Conservation (phyloP, 2,888 invertebrate species). For the Ashinkailepas kermadecensis region DNA sequence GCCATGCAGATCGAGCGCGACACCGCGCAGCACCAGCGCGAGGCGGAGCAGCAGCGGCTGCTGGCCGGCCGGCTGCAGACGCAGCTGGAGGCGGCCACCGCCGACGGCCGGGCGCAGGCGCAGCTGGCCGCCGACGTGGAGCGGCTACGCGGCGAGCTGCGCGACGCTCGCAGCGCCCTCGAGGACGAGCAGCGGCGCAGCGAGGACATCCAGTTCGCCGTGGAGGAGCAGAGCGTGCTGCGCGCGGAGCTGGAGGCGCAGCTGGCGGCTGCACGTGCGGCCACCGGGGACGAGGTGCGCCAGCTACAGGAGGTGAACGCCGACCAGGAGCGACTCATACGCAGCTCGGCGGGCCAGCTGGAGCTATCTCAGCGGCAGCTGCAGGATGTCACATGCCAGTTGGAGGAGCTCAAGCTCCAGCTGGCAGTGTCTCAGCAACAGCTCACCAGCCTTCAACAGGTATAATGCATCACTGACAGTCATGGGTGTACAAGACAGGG, state of each 20-base stretch:
- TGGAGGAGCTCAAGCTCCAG: neutral
- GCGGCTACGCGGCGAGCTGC: no score
- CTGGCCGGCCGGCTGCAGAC: neutral
- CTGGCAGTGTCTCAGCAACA: neutral
- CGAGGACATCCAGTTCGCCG: constrained; percentile 82
- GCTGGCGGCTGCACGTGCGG: neutral
- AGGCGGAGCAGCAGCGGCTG: constrained; percentile 4
- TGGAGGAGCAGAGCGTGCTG: constrained; percentile 80
- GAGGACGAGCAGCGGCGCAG: constrained; percentile 72
- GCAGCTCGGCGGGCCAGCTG: neutral
- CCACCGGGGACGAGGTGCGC: no score
- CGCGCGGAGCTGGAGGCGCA: constrained; percentile 80
- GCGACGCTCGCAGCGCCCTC: constrained; percentile 39
- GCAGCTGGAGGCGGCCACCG: neutral
- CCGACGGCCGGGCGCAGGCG: neutral
- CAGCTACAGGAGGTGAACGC: neutral
- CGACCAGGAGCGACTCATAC: neutral
- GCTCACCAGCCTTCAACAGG: no score
- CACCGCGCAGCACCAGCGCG: neutral
- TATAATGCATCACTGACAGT: no score
- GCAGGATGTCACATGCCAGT: neutral
- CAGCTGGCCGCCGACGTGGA: neutral
- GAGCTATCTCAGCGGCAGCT: neutral
- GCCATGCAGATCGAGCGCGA: constrained; percentile 14
- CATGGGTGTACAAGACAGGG: no score